These are phyloP conservation scores for Dermochelys coriacea DNA, from an alignment of 2,797 vertebrate species.

Conservation along the genomic window DNA sequence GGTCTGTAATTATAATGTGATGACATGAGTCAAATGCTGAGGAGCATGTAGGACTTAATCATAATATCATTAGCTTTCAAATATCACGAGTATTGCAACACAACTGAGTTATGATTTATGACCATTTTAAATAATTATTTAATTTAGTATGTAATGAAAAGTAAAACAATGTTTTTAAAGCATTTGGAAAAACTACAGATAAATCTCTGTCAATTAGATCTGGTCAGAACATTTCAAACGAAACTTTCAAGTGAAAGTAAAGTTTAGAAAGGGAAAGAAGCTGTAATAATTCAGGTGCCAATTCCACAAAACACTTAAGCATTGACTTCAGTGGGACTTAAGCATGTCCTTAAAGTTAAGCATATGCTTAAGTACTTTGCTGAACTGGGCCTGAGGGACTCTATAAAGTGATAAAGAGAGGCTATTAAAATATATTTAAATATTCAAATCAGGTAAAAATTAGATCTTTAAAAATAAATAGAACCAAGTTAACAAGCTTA, in stretches of 20 bases:
- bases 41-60: conserved; percentile 19
- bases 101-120: neutral
- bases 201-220: neutral
- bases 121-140: neutral
- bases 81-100: neutral
- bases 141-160: neutral
- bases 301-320: neutral
- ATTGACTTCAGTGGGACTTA: neutral
- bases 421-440: conserved; percentile 34
- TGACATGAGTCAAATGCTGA: neutral
- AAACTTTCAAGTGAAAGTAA: conserved; percentile 24
- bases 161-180: neutral
- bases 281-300: neutral
- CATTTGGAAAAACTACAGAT: neutral
- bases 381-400: neutral
- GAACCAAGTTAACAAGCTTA: conserved; percentile 47
- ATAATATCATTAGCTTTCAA: neutral
- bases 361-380: neutral
- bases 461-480: conserved; percentile 46
- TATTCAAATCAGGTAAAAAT: conserved; percentile 38
- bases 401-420: conserved; percentile 1
- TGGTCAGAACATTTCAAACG: neutral
- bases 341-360: neutral
- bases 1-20: neutral
- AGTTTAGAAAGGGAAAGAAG: conserved; percentile 24